A percentile compares a stretch with the other conserved stretches of the same genome.
Evolutionary conservation across 1,140 invertebrate genomes (phyloP).

Genomic region (Aphaenogaster floridana): DNA sequence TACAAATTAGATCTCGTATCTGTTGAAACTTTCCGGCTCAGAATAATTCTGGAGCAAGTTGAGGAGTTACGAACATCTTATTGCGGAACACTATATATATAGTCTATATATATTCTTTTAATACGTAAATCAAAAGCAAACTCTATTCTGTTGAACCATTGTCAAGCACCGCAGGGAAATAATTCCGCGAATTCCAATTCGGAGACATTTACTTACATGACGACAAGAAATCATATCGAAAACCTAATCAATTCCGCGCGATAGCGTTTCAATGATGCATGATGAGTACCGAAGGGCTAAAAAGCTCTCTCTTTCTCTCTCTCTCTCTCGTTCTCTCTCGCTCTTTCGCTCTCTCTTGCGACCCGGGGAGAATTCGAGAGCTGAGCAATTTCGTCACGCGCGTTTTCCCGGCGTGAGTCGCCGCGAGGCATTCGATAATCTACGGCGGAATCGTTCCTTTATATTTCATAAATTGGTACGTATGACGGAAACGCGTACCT

Average conservation of each 20-base stretch:
- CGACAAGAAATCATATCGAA: constrained; percentile 51
- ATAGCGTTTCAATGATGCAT: constrained; percentile 57
- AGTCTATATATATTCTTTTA: constrained; percentile 6
- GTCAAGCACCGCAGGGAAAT: constrained; percentile 45
- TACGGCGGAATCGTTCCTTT: constrained; percentile 32
- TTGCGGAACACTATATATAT: not conserved
- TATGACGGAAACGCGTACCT: constrained; percentile 39
- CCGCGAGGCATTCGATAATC: constrained; percentile 40
- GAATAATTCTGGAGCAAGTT: not conserved
- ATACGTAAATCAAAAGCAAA: constrained; percentile 36
- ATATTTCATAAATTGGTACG: constrained; percentile 36
- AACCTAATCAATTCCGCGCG: constrained; percentile 50
- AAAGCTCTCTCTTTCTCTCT: constrained; percentile 16
- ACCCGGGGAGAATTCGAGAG: constrained; percentile 11
- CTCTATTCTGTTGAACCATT: constrained; percentile 7
- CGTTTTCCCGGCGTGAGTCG: not conserved
- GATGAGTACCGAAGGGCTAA: constrained; percentile 27
- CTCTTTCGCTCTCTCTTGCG: not conserved
- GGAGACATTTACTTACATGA: constrained; percentile 42
- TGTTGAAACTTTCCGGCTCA: not conserved
- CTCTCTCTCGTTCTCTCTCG: not conserved
- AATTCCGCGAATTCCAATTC: constrained; percentile 36
- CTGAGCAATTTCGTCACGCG: not conserved
- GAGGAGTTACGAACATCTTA: not conserved
- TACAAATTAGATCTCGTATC: not conserved